Evolutionary conservation across 2,113 vertebrate species (phyloP).

Genomic region (Pelecanoides urinatrix): DNA sequence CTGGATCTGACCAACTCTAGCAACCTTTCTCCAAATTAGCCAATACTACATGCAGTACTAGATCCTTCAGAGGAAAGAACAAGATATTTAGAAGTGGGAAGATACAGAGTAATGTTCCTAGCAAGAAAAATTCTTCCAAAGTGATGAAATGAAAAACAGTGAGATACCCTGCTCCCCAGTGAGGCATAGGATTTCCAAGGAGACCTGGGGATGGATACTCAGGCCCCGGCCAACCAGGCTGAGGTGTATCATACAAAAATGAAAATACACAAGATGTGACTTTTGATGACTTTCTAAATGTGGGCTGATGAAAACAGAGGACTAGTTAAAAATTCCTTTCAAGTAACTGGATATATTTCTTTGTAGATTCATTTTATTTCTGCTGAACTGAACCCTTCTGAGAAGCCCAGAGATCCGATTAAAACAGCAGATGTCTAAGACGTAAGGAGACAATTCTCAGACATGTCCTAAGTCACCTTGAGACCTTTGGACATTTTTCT

Average conservation of each 20-base stretch:
- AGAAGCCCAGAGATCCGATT: neutral
- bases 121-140: neutral
- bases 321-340: neutral
- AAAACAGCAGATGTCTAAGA: neutral
- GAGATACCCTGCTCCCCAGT: neutral
- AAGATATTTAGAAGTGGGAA: neutral
- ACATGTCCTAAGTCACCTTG: neutral
- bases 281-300: neutral
- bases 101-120: neutral
- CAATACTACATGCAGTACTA: neutral
- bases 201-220: neutral
- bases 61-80: neutral
- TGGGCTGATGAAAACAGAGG: neutral
- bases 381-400: neutral
- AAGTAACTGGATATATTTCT: neutral
- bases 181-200: neutral
- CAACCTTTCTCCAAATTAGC: neutral
- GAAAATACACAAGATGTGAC: neutral
- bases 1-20: neutral
- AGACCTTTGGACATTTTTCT: neutral
- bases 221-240: neutral
- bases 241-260: neutral
- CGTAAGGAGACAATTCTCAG: neutral
- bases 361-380: neutral
- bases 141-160: neutral